phyloP scores from a whole-genome alignment of 1,140 invertebrate genomes.

The Ruditapes philippinarum region DNA sequence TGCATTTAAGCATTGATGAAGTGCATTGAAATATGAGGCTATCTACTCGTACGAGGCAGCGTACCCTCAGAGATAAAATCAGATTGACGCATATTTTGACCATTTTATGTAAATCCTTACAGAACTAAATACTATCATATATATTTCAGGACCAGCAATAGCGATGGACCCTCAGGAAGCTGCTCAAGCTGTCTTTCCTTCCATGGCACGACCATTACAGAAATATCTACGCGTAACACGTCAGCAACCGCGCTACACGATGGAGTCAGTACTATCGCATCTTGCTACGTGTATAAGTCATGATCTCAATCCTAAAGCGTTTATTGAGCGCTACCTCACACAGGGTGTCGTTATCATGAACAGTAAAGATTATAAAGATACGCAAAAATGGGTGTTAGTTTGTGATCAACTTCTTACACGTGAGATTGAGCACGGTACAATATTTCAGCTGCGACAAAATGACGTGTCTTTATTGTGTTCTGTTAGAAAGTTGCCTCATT shows the following conservation, averaged over 20 bases:
- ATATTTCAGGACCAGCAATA: constrained; percentile 88
- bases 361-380: constrained; percentile 79
- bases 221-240: constrained; percentile 98
- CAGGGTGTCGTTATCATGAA: constrained; percentile 87
- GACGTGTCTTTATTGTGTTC: constrained; percentile 97
- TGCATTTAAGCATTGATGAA: too few species aligned
- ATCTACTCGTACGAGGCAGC: too few species aligned
- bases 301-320: constrained; percentile 97
- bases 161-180: constrained; percentile 97
- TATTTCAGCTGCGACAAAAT: constrained; percentile 96
- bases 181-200: constrained; percentile 98
- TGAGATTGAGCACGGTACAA: constrained; percentile 91
- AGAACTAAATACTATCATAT: too few species aligned
- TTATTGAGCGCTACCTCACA: constrained; percentile 91
- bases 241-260: constrained; percentile 97
- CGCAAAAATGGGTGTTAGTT: constrained; percentile 95
- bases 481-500: constrained; percentile 95
- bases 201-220: constrained; percentile 97
- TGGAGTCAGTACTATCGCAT: constrained; percentile 95
- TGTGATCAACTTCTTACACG: constrained; percentile 96
- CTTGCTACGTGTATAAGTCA: constrained; percentile 96
- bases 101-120: too few species aligned
- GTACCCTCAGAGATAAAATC: too few species aligned
- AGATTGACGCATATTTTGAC: too few species aligned
- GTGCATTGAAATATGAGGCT: too few species aligned